Base-by-base conservation (phyloP, 2,888 invertebrate genomes). In the Sphaeridia pumilis region DNA sequence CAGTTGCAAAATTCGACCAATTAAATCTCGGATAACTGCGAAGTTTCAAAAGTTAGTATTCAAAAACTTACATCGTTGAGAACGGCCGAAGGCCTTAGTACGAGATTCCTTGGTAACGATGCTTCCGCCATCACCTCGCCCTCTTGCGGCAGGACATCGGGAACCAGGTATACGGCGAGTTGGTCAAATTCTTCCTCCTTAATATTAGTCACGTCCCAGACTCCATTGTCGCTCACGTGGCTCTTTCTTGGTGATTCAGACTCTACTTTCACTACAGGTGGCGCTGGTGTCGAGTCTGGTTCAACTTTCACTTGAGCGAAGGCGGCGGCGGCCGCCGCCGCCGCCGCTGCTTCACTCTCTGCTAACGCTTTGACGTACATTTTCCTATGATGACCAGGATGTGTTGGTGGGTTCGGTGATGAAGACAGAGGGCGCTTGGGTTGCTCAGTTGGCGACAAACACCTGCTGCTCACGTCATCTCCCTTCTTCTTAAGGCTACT, bases 101-200 rank as follows among this genome's bases (percentile, higher is more conserved):
- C 83, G 64, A 94, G 78, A 73, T 93, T 94, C 68, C 92, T 79
- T 43, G 94, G 94, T 60, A 94, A 78, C 36, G 92, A 89, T 58
- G 83, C 83, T 71, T 92, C 89, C 43, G 94, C 93, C 60, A 87
- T 77, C 41, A 80, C 75, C 54, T 81, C 78, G 55, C 83, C 83
- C 1, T 82, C 79, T 63, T 85, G 83, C 58, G 84, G 83, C 48
- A 83, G 81, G 66, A 87, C 82, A 72, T 94, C 93, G 59, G 87
- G 88, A 63, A 93, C 93, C 69, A 90, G 83, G 74, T 92, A 94
- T 57, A 92, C 90, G 58, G 89, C 89, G 71, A 88, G 82, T 68
- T 83, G 79, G 71, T 94, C 89, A 73, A 92, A 92, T 69, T 93
- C 92, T 69, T 90, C 89, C 73, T 94, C 89, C 66, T 81, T 79